Evolutionary conservation across 2,113 vertebrate genomes (phyloP).

Genomic region (Oreotrochilus melanogaster): DNA sequence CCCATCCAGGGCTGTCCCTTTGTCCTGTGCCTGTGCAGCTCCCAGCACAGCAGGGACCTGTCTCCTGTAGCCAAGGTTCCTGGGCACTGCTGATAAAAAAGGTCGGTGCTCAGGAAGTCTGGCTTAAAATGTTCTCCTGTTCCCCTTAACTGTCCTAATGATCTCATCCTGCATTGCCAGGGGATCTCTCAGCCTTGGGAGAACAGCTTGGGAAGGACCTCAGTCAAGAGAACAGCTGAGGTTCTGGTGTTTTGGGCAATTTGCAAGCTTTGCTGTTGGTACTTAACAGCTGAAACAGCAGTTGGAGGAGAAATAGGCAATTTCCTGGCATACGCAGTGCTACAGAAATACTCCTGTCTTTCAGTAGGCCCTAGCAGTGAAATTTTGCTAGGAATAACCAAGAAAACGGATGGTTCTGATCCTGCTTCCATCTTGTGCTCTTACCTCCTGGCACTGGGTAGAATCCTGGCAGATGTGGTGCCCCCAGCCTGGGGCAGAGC

Average conservation of each 20-base stretch:
- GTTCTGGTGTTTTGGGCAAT: constrained; percentile 6
- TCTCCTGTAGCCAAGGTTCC: not conserved
- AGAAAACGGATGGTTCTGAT: not conserved
- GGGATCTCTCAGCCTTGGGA: not conserved
- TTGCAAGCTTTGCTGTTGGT: constrained; percentile 13
- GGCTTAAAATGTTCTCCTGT: not conserved
- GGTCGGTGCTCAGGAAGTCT: not conserved
- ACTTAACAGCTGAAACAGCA: not conserved
- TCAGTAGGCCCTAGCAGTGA: not conserved
- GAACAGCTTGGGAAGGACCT: constrained; percentile 5
- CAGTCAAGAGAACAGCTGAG: not conserved
- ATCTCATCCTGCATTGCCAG: not conserved
- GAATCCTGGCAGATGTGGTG: not conserved
- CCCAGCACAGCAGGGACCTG: not conserved
- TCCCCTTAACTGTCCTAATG: not conserved
- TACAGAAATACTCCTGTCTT: not conserved
- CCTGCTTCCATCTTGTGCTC: not conserved
- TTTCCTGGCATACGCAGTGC: not conserved
- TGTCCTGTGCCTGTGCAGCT: accelerated
- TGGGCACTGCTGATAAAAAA: not conserved
- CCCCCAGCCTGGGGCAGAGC: not conserved
- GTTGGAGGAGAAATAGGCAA: not conserved
- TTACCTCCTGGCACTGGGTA: not conserved
- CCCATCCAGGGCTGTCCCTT: not conserved
- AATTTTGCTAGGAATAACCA: not conserved